Evolutionary conservation across 2,888 invertebrate species (phyloP), one percentile per base, ranked within the genome.

Genomic region (Theodoxus fluviatilis): DNA sequence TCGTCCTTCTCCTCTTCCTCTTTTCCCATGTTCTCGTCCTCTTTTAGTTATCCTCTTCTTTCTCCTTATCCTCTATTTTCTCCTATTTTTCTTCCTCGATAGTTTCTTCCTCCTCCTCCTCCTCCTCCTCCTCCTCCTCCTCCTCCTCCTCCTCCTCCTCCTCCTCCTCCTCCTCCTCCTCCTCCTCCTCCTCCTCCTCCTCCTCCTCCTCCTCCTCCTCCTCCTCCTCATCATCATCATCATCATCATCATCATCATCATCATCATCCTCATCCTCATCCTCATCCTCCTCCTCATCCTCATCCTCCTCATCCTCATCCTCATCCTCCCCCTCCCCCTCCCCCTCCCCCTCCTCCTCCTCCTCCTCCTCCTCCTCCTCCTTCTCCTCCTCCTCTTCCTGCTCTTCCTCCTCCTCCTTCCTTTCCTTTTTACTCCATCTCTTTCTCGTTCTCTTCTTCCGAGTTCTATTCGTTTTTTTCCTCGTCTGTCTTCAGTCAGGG

Each of bases 331-430:
- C 35, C 61, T 61, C 35, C 61, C 35, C 12, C 61, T 35, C n/a
- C 61, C 35, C 35, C 61, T 61, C 35, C 61, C 35, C 35, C 61
- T 35, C n/a, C 61, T 61, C 18, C 61, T 61, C n/a, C 61, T 61
- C 35, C 61, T 61, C n/a, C 61, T 61, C 12, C 61, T 35, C 7
- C 61, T 61, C 12, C 61, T 61, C n/a, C 61, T 61, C 35, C 61
- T 61, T 61, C 61, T 61, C n/a, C 61, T 61, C 35, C 47, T 67
- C 61, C 61, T 61, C 28, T 33, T 25, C 61, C 61, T 9, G 9
- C 25, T 28, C 9, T 33, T 61, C 61, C 31, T 28, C 9, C 33
- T 25, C 25, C 33, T 61, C 61, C 33, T 61, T 33, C 25, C 33
- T n/a, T 9, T 61, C 61, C 33, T 33, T 28, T 61, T 22, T 63